Conservation (phyloP, 1,140 invertebrate species). For the Yoshiicerus persimilis region DNA sequence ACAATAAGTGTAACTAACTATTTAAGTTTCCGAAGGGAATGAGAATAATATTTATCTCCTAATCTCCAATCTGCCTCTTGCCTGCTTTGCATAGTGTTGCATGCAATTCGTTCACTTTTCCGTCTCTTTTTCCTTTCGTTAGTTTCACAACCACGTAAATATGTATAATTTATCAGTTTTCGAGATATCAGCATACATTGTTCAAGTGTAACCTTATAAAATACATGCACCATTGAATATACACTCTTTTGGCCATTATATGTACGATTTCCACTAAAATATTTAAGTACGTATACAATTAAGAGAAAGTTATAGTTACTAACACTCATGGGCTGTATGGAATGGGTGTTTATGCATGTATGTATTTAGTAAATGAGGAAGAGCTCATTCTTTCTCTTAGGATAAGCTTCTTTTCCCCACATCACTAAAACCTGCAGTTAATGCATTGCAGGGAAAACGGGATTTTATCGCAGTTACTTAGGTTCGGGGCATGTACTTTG, state of each 20-base stretch:
- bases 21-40: neutral
- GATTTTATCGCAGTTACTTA: neutral
- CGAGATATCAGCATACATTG: neutral
- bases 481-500: neutral
- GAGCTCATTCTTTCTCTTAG: neutral
- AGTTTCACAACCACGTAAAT: neutral
- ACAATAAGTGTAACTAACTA: neutral
- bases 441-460: neutral
- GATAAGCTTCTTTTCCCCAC: neutral
- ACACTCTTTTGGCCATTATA: neutral
- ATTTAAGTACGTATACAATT: neutral
- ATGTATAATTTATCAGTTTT: conserved; percentile 12
- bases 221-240: neutral
- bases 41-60: neutral
- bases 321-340: neutral
- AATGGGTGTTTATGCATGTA: neutral
- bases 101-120: neutral
- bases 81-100: conserved; percentile 13
- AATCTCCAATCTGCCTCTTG: conserved; percentile 11
- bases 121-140: neutral
- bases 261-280: neutral
- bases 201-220: neutral
- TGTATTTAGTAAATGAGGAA: neutral
- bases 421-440: neutral
- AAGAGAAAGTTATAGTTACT: neutral